Base-by-base conservation (phyloP, 2,888 invertebrate genomes). In the Aplocera efformata region DNA sequence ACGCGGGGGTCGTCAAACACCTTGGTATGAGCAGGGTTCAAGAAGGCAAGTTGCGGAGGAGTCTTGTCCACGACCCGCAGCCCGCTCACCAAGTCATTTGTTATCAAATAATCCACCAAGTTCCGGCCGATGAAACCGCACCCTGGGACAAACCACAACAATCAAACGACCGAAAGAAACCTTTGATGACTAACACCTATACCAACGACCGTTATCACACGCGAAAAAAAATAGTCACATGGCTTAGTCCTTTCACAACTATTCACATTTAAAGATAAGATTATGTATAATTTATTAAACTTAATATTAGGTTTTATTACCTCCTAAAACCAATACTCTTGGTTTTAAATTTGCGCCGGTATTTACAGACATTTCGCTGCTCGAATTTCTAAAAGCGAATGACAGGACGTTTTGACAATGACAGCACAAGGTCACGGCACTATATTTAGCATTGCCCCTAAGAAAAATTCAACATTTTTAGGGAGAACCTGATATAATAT, bases 61-160 rank as follows among this genome's bases (percentile, higher is more conserved):
- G 97, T 96, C 84, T 98, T 98, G 84, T 98, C 98, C 42, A 96
- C 95, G 31, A 96, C 92, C 55, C 94, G 91, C 50, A 97, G 89
- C 60, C 90, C 90, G 63, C 92, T 92, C 48, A 92, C 94, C 61
- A 96, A 79, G 63, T 94, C 91, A 79, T 96, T 93, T 49, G 90
- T 90, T 55, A 97, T 88, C 68, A 97, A 89, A 83, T 94, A 94
- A 48, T 93, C 91, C 46, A 96, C 94, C 58, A 97, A 89, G 88
- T 97, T 95, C 66, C 97, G 92, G 54, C 97, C 97, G 73, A 97
- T 94, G 83, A 98, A 97, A 63, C 97, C 97, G 84, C 96, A 96
- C 79, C 97, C 97, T 97, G 84, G 55, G 76, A 58, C 56, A 67
- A 65, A 63, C 54, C 55, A 68, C 56, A 60, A 63, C 50, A 53